phyloP scores from a whole-genome alignment of 2,797 vertebrate genomes.

The Semaprochilodus insignis region DNA sequence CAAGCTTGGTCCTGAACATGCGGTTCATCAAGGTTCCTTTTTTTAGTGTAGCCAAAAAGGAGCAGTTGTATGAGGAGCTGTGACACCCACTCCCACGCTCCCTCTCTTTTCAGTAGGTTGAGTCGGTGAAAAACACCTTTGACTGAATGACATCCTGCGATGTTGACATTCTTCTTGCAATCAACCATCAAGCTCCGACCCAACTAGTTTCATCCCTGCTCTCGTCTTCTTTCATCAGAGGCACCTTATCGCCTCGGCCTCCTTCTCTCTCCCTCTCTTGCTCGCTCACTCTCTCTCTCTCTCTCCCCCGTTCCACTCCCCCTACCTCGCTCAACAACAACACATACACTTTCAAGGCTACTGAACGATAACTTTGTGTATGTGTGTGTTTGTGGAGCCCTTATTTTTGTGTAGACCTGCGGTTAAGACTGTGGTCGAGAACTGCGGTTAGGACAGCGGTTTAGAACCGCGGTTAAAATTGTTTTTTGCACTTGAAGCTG shows the following conservation, averaged over 20 bases:
- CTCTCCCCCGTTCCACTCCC: neutral
- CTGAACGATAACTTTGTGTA: neutral
- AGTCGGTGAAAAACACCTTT: constrained; percentile 66
- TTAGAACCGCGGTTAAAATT: neutral
- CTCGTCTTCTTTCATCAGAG: constrained; percentile 78
- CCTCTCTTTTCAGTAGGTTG: constrained; percentile 38
- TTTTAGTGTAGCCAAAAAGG: constrained; percentile 16
- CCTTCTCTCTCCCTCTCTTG: constrained; percentile 27
- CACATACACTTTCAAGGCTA: neutral
- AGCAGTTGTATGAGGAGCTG: constrained; percentile 46
- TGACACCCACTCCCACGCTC: constrained; percentile 15
- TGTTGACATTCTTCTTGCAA: constrained; percentile 82
- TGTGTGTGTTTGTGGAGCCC: neutral
- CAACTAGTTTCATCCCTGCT: constrained; percentile 70
- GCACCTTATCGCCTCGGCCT: constrained; percentile 68
- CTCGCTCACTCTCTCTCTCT: neutral
- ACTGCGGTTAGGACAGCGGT: neutral
- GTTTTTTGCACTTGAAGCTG: neutral
- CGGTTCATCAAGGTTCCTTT: constrained; percentile 9
- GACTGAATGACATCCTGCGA: constrained; percentile 74
- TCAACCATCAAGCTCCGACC: constrained; percentile 79
- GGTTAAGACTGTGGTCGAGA: neutral
- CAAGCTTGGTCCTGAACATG: constrained; percentile 26
- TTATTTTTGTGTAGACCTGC: neutral
- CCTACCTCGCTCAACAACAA: constrained; percentile 25